These are phyloP conservation scores for Bos indicus DNA, from an alignment of 2,113 vertebrate species.

Conservation along the genomic window DNA sequence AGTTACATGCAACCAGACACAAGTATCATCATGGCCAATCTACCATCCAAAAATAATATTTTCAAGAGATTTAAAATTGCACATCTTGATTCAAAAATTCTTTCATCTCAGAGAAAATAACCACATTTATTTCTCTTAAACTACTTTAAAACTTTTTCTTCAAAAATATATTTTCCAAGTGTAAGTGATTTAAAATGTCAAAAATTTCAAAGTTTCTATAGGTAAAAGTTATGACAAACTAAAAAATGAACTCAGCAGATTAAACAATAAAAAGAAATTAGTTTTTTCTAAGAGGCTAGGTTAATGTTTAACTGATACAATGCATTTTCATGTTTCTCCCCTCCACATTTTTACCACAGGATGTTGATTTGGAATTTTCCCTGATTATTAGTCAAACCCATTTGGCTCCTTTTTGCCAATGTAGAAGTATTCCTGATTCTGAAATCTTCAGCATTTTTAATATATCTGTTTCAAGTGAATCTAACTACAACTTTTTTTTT, in stretches of 20 bases:
- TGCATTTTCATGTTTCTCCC: background rate
- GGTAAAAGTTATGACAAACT: background rate
- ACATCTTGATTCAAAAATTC: background rate
- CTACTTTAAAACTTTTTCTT: constrained; percentile 25
- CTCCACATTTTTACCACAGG: background rate
- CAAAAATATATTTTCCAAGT: constrained; percentile 3
- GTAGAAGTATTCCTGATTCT: background rate
- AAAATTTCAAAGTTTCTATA: constrained; percentile 3
- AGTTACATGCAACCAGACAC: background rate
- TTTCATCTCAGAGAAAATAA: constrained; percentile 41
- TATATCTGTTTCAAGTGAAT: background rate
- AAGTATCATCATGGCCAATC: background rate
- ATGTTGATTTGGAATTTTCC: background rate
- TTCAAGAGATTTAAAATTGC: constrained; percentile 8
- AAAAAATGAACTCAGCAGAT: background rate
- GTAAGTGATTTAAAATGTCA: background rate
- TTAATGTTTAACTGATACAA: background rate
- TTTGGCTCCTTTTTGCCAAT: background rate
- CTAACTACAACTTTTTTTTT: background rate
- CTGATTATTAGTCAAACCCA: background rate
- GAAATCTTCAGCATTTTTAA: background rate
- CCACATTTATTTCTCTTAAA: constrained; percentile 7
- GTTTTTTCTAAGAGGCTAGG: background rate
- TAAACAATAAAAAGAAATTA: background rate
- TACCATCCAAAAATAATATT: background rate